Percentiles rank a stretch among this genome's conserved stretches.
These are phyloP conservation scores for Homalodisca vitripennis DNA, from an alignment of 1,140 invertebrate species.

Conservation along the genomic window DNA sequence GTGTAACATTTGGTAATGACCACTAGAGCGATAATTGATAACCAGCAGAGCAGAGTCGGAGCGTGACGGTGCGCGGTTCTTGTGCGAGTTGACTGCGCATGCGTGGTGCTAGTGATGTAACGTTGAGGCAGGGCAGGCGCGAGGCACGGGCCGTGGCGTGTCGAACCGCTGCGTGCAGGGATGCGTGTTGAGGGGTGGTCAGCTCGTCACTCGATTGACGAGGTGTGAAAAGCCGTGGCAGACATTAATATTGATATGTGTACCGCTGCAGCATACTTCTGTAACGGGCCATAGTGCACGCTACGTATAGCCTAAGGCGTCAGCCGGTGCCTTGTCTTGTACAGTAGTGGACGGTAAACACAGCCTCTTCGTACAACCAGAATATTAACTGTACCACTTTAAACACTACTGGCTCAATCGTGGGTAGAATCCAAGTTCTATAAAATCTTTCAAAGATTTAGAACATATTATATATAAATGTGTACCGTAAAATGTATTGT, in stretches of 20 bases:
- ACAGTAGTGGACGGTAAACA: too few relatives aligned
- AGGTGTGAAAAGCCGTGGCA: conserved; percentile 9
- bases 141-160: neutral
- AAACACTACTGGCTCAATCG: too few relatives aligned
- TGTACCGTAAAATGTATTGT: too few relatives aligned
- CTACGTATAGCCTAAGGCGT: neutral
- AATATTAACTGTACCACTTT: too few relatives aligned
- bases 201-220: neutral
- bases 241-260: conserved; percentile 20
- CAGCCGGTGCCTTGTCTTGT: too few relatives aligned
- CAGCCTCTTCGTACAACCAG: too few relatives aligned
- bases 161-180: neutral
- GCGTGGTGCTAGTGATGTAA: conserved; percentile 2
- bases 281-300: conserved; percentile 8
- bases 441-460: too few relatives aligned
- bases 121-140: neutral
- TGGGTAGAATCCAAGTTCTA: too few relatives aligned
- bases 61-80: neutral
- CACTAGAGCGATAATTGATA: neutral
- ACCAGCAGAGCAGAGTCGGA: neutral
- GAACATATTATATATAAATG: too few relatives aligned
- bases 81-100: too few relatives aligned
- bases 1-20: too few relatives aligned
- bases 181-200: neutral
- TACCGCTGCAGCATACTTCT: neutral